These are phyloP conservation scores for Xyrauchen texanus DNA, from an alignment of 2,113 vertebrate species.

Conservation along the genomic window DNA sequence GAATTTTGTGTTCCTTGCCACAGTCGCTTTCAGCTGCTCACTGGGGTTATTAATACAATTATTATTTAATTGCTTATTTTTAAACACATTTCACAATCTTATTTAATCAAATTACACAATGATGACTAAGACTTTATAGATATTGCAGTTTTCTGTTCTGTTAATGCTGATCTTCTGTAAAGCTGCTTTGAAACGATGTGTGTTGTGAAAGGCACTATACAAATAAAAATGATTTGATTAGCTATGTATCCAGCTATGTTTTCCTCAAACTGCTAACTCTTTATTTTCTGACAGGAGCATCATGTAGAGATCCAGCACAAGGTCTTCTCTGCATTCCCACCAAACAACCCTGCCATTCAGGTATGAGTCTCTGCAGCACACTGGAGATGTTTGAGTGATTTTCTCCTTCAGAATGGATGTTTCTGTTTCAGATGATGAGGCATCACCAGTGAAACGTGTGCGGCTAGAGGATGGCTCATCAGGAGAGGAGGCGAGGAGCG, in stretches of 20 bases:
- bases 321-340: conserved; percentile 86
- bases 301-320: conserved; percentile 87
- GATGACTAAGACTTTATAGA: too few relatives aligned
- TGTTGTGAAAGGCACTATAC: too few relatives aligned
- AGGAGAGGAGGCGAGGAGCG: conserved; percentile 70
- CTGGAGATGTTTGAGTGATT: not conserved
- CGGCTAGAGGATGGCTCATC: conserved; percentile 77
- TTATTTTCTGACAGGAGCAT: conserved; percentile 76
- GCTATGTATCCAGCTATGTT: not conserved
- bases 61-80: too few relatives aligned
- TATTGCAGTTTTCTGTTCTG: too few relatives aligned
- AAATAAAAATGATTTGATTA: too few relatives aligned
- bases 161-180: too few relatives aligned
- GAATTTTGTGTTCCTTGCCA: too few relatives aligned
- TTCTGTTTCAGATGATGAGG: conserved; percentile 84
- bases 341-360: conserved; percentile 91
- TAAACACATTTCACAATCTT: too few relatives aligned
- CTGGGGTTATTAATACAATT: too few relatives aligned
- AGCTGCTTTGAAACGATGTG: too few relatives aligned
- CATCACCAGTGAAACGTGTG: conserved; percentile 86
- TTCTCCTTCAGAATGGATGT: conserved; percentile 33
- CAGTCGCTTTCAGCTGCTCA: too few relatives aligned
- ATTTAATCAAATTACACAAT: too few relatives aligned
- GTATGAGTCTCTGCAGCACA: conserved; percentile 64
- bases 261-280: not conserved